Conservation (phyloP, 2,888 invertebrate species). For the Catocala nupta region DNA sequence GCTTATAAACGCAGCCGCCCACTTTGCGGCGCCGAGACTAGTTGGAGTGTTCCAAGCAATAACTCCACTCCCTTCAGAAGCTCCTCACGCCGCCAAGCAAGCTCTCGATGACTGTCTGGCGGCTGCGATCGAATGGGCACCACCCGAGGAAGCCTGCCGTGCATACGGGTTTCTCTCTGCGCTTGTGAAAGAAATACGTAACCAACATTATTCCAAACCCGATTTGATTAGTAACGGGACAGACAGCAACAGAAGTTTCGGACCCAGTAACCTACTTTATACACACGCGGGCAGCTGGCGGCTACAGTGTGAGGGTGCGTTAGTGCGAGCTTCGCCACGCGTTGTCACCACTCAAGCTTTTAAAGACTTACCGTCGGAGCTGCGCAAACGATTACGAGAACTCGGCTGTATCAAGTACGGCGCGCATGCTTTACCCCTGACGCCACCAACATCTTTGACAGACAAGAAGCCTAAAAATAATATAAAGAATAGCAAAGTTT, state of each 20-base stretch:
- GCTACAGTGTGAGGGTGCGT: slow-evolving; percentile 69
- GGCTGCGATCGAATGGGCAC: slow-evolving; percentile 92
- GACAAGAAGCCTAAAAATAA: slow-evolving; percentile 56
- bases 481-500: slow-evolving; percentile 41
- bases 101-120: slow-evolving; percentile 92
- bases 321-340: slow-evolving; percentile 70
- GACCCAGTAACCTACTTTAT: slow-evolving; percentile 54
- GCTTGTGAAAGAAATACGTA: slow-evolving; percentile 57
- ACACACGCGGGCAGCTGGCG: slow-evolving; percentile 66
- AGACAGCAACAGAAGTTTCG: slow-evolving; percentile 41
- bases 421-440: slow-evolving; percentile 51
- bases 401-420: slow-evolving; percentile 73
- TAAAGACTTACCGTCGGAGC: slow-evolving; percentile 68
- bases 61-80: slow-evolving; percentile 67
- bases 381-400: slow-evolving; percentile 71
- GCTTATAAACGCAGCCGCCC: slow-evolving; percentile 93
- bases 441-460: slow-evolving; percentile 36
- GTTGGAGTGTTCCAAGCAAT: slow-evolving; percentile 91
- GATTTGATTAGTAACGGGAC: slow-evolving; percentile 60
- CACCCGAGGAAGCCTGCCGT: slow-evolving; percentile 94
- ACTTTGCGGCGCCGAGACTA: slow-evolving; percentile 93
- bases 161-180: slow-evolving; percentile 88
- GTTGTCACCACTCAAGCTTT: slow-evolving; percentile 71
- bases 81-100: slow-evolving; percentile 59
- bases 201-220: slow-evolving; percentile 57